A percentile compares a stretch with the other conserved stretches of the same genome.
phyloP scores from a whole-genome alignment of 2,888 invertebrate species.

The Neelides folsomi region DNA sequence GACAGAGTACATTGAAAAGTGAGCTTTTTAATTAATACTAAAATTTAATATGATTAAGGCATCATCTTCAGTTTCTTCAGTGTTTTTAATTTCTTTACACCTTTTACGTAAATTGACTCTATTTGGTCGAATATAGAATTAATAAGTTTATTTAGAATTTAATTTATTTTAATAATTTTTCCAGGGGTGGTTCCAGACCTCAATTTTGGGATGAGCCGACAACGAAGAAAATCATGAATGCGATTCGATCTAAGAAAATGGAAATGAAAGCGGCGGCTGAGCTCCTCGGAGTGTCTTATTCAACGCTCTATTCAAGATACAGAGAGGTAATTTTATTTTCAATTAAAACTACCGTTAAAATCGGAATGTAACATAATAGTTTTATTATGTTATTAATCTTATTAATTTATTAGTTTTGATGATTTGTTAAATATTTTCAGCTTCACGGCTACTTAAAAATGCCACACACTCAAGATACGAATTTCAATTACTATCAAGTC shows the following conservation, averaged over 20 bases:
- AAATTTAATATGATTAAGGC: not conserved
- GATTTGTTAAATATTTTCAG: slow-evolving; percentile 13
- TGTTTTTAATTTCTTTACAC: no score
- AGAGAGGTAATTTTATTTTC: slow-evolving; percentile 47
- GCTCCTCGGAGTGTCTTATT: slow-evolving; percentile 77
- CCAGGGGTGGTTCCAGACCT: slow-evolving; percentile 55
- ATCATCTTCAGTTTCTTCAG: not conserved
- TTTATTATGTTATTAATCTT: not conserved
- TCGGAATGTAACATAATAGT: not conserved
- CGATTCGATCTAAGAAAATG: slow-evolving; percentile 74
- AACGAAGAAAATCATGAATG: slow-evolving; percentile 75
- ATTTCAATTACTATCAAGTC: slow-evolving; percentile 33
- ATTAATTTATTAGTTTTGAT: slow-evolving; percentile 2
- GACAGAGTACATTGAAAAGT: slow-evolving; percentile 34
- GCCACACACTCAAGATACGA: slow-evolving; percentile 33
- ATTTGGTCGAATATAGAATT: no score
- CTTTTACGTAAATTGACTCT: no score
- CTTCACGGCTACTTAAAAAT: slow-evolving; percentile 33
- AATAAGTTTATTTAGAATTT: no score
- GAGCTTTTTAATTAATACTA: slow-evolving; percentile 1
- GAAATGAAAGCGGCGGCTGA: slow-evolving; percentile 90
- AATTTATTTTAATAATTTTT: slow-evolving; percentile 3
- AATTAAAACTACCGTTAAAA: not conserved
- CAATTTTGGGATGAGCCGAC: slow-evolving; percentile 89
- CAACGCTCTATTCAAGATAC: slow-evolving; percentile 76